A percentile compares a stretch with the other conserved stretches of the same genome.
Conservation (phyloP, 2,113 vertebrate species). For the Hirundichthys speculiger region DNA sequence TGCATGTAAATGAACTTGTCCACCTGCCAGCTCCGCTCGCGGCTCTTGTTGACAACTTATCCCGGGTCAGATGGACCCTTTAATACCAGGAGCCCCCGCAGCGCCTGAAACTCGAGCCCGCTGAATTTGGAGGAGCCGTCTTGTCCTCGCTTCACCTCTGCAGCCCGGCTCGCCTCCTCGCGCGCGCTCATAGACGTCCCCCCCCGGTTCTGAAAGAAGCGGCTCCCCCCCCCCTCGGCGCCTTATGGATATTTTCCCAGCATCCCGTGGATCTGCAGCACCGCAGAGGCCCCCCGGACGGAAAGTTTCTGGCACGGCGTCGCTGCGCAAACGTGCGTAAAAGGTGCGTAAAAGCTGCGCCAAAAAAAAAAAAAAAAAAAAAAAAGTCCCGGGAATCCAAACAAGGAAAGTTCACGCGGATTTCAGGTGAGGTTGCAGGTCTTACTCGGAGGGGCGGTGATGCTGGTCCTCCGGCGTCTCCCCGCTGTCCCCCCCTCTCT, state of each 20-base stretch:
- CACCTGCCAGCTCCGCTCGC: constrained; percentile 78
- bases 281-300: constrained; percentile 36
- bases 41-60: constrained; percentile 81
- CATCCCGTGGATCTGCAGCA: constrained; percentile 50
- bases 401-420: constrained; percentile 37
- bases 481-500: constrained; percentile 7
- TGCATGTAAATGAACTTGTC: constrained; percentile 76
- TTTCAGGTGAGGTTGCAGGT: constrained; percentile 8
- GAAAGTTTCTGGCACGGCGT: constrained; percentile 43
- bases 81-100: constrained; percentile 70
- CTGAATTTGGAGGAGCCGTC: constrained; percentile 73
- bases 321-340: constrained; percentile 27
- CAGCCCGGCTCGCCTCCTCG: no score
- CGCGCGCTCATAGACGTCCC: no score
- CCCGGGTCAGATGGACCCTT: constrained; percentile 74
- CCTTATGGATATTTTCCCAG: constrained; percentile 43
- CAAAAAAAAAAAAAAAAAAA: no score
- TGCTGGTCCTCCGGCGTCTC: constrained; percentile 24
- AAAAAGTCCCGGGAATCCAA: constrained; percentile 39
- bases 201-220: constrained; percentile 25
- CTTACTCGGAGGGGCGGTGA: constrained; percentile 9
- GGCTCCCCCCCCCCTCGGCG: constrained; percentile 10
- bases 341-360: no score
- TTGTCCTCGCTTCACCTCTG: constrained; percentile 77
- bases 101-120: constrained; percentile 75